Base-by-base conservation (phyloP, 2,113 vertebrate genomes). In the Phylloscopus trochiloides region DNA sequence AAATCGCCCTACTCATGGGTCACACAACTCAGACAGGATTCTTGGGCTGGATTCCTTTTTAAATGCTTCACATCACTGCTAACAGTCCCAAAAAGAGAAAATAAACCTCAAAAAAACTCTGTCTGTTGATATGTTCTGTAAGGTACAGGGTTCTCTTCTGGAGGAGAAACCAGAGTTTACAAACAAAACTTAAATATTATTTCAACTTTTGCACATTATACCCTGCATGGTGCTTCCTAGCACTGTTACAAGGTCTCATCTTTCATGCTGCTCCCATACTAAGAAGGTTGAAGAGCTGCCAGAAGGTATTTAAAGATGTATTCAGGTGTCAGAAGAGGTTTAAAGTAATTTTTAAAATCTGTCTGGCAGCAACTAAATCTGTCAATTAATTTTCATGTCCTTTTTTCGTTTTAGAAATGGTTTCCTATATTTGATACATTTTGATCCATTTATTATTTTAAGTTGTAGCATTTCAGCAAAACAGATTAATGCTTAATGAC, bases 1-100 rank as follows among this genome's bases (percentile, higher is more conserved):
- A 3, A 42, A 50, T 0, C 0, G 4, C 40, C 66, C 71, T 6
- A 6, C 25, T 47, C 4, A 0, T 3, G 19, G 32, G 25, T 58
- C 67, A 42, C 52, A 63, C 17, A 50, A 2, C 12, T 19, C 2
- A 3, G 26, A 70, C 8, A 7, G 2, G 1, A 88, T 3, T 7
- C 19, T 40, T 76, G 17, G 17, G 17, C 36, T 25, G 47, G 10
- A 81, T 47, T 77, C 17, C 16, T 15, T 22, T 17, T n/a, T 14
- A 51, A 82, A 45, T 40, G 24, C 6, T 45, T 76, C 6, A 26
- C 12, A 38, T 17, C 22, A 36, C 15, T 48, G 17, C 48, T 65
- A 51, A 34, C 18, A 48, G 11, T 13, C 8, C 10, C 4, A 3
- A 55, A 79, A 22, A 72, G 7, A 58, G 2, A 7, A 29, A 7